phyloP scores from a whole-genome alignment of 2,888 invertebrate genomes.

The Hemithea aestivaria region DNA sequence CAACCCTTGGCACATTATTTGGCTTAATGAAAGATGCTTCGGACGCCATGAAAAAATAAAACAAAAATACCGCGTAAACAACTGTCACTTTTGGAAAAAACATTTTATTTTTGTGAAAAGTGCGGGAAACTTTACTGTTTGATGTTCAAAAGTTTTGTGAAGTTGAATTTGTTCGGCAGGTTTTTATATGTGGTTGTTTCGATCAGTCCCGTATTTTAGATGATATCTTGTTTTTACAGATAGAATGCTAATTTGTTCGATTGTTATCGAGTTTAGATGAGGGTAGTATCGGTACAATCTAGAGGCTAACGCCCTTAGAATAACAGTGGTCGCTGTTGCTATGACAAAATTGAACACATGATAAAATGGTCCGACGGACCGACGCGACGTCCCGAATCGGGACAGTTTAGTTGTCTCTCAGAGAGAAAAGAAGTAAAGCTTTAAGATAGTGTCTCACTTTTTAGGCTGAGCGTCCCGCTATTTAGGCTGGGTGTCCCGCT shows the following conservation, averaged over 20 bases:
- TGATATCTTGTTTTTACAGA: conserved; percentile 29
- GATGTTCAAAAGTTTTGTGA: conserved; percentile 28
- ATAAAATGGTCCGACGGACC: too few relatives aligned
- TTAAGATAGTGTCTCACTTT: too few relatives aligned
- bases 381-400: too few relatives aligned
- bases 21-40: conserved; percentile 66
- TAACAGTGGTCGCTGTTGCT: too few relatives aligned
- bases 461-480: too few relatives aligned
- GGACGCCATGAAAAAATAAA: conserved; percentile 44
- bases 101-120: too few relatives aligned
- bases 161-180: conserved; percentile 11
- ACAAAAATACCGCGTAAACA: conserved; percentile 47
- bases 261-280: conserved; percentile 26
- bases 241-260: conserved; percentile 39
- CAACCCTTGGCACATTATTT: conserved; percentile 67
- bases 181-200: conserved; percentile 52
- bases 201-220: conserved; percentile 53
- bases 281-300: conserved; percentile 11
- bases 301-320: too few relatives aligned
- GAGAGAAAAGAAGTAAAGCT: too few relatives aligned
- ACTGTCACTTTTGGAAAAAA: conserved; percentile 43
- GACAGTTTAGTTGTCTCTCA: too few relatives aligned
- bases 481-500: too few relatives aligned
- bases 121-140: conserved; percentile 13
- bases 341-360: too few relatives aligned